A percentile compares a stretch with the other conserved stretches of the same genome.
Evolutionary conservation across 2,888 invertebrate genomes (phyloP).

Genomic region (Oxycera nigricornis): DNA sequence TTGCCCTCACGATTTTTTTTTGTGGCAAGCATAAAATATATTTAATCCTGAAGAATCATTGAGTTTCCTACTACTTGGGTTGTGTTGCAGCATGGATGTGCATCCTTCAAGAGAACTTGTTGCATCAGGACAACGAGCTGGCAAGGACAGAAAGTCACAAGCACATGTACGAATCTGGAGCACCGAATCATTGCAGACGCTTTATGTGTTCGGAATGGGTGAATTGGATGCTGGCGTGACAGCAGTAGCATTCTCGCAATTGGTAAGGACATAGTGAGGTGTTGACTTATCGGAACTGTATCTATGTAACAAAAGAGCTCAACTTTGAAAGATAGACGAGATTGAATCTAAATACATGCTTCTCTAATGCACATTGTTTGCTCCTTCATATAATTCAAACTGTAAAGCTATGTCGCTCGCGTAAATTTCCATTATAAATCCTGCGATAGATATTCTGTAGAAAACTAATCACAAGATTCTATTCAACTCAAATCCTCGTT

Average conservation of each 20-base stretch:
- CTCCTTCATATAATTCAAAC: not conserved
- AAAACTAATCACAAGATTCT: not conserved
- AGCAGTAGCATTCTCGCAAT: conserved; percentile 87
- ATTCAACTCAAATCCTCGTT: not conserved
- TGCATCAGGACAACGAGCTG: conserved; percentile 87
- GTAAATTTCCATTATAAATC: not conserved
- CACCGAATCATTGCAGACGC: conserved; percentile 84
- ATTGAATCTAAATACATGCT: not conserved
- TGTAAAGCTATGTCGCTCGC: not conserved
- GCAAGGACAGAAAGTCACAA: conserved; percentile 82
- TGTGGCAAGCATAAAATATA: not conserved
- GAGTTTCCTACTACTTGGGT: not conserved
- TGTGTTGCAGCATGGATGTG: conserved; percentile 76
- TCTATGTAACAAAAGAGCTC: no score
- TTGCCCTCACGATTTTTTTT: not conserved
- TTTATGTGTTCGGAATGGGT: conserved; percentile 90
- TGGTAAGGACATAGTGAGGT: conserved; percentile 65
- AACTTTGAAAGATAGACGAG: no score
- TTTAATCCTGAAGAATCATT: not conserved
- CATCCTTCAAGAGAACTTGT: conserved; percentile 89
- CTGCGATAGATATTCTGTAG: not conserved
- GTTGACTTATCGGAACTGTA: not conserved
- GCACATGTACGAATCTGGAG: conserved; percentile 94
- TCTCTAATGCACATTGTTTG: not conserved
- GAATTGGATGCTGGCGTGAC: conserved; percentile 87